A percentile compares a stretch with the other conserved stretches of the same genome.
These are phyloP conservation scores for Mus caroli DNA, from an alignment of 2,797 vertebrate species.

Conservation along the genomic window DNA sequence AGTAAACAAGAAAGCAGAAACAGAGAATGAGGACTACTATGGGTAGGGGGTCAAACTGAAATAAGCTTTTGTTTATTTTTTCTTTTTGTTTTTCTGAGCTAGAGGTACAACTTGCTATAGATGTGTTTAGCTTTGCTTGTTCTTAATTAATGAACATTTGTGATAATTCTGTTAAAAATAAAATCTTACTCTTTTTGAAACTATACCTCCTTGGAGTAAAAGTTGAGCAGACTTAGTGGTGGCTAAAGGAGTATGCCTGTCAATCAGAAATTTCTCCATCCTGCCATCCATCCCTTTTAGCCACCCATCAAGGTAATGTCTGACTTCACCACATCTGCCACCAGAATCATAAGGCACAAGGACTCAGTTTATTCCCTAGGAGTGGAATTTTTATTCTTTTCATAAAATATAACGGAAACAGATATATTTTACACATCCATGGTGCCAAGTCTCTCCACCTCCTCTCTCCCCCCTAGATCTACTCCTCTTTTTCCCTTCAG, in stretches of 20 bases:
- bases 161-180: conserved; percentile 72
- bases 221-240: conserved; percentile 68
- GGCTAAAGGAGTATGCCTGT: conserved; percentile 69
- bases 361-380: conserved; percentile 76
- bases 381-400: conserved; percentile 36
- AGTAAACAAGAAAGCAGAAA: not conserved
- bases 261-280: conserved; percentile 52
- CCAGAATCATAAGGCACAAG: conserved; percentile 81
- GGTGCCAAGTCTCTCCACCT: not conserved
- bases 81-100: not conserved
- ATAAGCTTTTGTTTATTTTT: not conserved
- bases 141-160: conserved; percentile 71
- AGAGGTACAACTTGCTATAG: conserved; percentile 41
- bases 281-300: not conserved
- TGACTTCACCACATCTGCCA: conserved; percentile 78
- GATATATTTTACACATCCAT: not conserved
- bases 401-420: not conserved
- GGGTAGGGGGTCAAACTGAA: not conserved
- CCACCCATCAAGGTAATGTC: conserved; percentile 40
- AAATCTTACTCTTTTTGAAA: conserved; percentile 72
- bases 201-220: conserved; percentile 77
- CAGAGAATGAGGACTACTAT: not conserved
- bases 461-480: not conserved
- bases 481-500: not conserved
- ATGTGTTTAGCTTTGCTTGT: conserved; percentile 70